These are phyloP conservation scores for Ciona savignyi DNA, from an alignment of 23 tunicate species.

Conservation along the genomic window DNA sequence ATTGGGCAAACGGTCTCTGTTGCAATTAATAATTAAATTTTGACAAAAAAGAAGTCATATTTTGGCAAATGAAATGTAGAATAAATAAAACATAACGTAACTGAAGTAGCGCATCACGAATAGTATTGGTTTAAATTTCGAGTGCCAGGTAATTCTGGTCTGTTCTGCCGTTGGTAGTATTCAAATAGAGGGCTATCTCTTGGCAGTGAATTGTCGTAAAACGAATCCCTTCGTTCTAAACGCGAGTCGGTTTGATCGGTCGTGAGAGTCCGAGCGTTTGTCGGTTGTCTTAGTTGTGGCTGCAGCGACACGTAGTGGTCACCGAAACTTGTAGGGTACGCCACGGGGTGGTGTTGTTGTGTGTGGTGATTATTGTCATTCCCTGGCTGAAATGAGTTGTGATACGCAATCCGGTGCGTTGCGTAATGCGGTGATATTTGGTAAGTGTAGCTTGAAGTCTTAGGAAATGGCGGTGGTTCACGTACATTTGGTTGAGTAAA, in stretches of 20 bases:
- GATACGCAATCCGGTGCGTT: conserved; percentile 1
- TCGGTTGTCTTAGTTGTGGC: conserved; percentile 8
- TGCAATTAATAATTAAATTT: too few species aligned
- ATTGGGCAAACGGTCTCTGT: too few species aligned
- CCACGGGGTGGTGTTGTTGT: conserved; percentile 10
- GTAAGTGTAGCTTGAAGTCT: conserved; percentile 6
- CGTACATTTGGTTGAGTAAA: conserved; percentile 1
- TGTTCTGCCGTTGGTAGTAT: conserved; percentile 56
- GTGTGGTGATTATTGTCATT: conserved; percentile 6
- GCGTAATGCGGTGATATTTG: conserved; percentile 17
- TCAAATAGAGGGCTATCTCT: conserved; percentile 66
- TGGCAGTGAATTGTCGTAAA: conserved; percentile 84
- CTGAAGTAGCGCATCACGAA: background rate
- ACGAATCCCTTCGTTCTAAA: conserved; percentile 37
- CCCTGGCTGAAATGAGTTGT: conserved; percentile 5
- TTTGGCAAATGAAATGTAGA: background rate
- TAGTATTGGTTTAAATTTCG: conserved; percentile 78
- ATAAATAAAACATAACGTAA: background rate
- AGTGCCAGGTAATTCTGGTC: conserved; percentile 77
- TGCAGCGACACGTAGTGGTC: conserved; percentile 50
- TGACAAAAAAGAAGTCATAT: too few species aligned
- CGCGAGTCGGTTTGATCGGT: conserved; percentile 1
- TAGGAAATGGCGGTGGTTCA: conserved; percentile 59
- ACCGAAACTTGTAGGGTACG: conserved; percentile 14
- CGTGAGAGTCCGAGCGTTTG: conserved; percentile 5